These are phyloP conservation scores for Pseudolycoriella hygida DNA, from an alignment of 2,888 invertebrate species.

Conservation along the genomic window DNA sequence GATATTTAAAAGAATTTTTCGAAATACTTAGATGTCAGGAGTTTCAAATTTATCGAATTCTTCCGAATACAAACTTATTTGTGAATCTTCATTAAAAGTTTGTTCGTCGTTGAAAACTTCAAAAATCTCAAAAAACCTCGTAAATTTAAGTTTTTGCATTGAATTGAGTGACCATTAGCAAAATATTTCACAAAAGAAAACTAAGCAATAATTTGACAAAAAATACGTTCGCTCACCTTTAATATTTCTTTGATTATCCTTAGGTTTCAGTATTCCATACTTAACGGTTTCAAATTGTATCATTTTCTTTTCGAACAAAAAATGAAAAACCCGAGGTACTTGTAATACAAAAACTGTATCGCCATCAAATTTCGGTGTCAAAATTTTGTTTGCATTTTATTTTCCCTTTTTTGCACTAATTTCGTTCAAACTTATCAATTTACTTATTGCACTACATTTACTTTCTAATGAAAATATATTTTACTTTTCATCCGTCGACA, in stretches of 20 bases:
- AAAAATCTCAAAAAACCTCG: too few species aligned
- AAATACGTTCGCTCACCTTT: constrained; percentile 20
- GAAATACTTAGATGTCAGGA: too few species aligned
- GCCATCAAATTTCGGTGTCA: neutral
- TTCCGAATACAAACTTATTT: too few species aligned
- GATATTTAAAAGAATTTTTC: too few species aligned
- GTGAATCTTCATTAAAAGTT: too few species aligned
- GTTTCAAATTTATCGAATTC: too few species aligned
- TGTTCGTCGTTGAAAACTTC: too few species aligned
- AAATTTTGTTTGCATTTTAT: neutral
- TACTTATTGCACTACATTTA: neutral
- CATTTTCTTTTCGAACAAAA: constrained; percentile 27
- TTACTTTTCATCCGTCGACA: too few species aligned
- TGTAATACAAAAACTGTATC: neutral
- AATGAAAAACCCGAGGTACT: neutral
- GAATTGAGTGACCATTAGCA: too few species aligned
- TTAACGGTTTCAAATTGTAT: constrained; percentile 45
- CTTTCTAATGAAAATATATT: neutral
- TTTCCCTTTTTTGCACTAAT: neutral
- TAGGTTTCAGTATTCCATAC: constrained; percentile 39
- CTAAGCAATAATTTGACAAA: neutral
- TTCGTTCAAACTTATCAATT: neutral
- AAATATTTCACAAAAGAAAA: too few species aligned
- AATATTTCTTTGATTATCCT: constrained; percentile 27
- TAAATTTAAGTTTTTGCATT: too few species aligned